These are phyloP conservation scores for Eupelmus urozonus DNA, from an alignment of 2,888 invertebrate species.

Conservation along the genomic window DNA sequence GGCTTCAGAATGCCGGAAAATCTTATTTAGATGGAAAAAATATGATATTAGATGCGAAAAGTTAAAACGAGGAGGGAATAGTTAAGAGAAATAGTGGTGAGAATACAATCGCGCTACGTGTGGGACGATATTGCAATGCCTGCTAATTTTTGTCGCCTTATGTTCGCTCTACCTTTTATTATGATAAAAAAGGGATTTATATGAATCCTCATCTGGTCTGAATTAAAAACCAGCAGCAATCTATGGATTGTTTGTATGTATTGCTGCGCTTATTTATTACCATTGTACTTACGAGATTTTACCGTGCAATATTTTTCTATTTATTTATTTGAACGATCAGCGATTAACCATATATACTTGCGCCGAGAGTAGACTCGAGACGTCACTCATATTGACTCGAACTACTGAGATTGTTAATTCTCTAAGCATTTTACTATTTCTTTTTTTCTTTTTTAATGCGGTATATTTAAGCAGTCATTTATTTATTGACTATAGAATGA, in stretches of 20 bases:
- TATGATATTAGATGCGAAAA: slow-evolving; percentile 25
- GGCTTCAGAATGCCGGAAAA: slow-evolving; percentile 32
- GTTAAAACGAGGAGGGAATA: not conserved
- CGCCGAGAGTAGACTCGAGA: too few species aligned
- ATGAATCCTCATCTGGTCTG: not conserved
- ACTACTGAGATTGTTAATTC: slow-evolving; percentile 14
- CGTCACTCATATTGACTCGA: too few species aligned
- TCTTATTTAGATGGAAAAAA: slow-evolving; percentile 29
- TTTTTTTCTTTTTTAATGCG: too few species aligned
- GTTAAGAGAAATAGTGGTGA: slow-evolving; percentile 16
- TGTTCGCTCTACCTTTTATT: not conserved
- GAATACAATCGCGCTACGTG: slow-evolving; percentile 29
- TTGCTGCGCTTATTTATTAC: slow-evolving; percentile 4
- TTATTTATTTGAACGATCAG: slow-evolving; percentile 18
- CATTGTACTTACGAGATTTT: slow-evolving; percentile 16
- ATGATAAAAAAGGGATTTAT: too few species aligned
- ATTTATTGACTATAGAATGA: slow-evolving; percentile 14
- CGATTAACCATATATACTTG: not conserved
- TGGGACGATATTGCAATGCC: slow-evolving; percentile 50
- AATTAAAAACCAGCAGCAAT: slow-evolving; percentile 13
- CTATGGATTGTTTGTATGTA: slow-evolving; percentile 10
- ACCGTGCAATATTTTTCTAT: slow-evolving; percentile 51
- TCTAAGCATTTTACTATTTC: too few species aligned
- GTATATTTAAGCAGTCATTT: slow-evolving; percentile 10
- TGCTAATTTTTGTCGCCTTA: slow-evolving; percentile 10